A percentile compares a stretch with the other conserved stretches of the same genome.
These are phyloP conservation scores for Mechanitis messenoides DNA, from an alignment of 2,888 invertebrate genomes.

Conservation along the genomic window DNA sequence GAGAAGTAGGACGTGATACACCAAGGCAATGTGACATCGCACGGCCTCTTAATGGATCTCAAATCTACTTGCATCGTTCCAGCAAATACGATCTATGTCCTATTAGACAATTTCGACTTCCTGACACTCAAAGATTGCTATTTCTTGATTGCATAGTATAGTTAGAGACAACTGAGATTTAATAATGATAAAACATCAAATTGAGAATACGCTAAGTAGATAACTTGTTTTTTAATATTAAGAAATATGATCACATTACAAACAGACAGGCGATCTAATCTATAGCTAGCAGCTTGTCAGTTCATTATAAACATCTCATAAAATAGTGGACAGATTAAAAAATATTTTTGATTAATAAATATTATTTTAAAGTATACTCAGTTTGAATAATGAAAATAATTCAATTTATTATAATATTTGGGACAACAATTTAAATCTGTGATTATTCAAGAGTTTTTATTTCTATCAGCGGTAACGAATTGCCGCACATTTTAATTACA, in stretches of 20 bases:
- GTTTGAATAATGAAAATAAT: not conserved
- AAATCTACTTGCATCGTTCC: slow-evolving; percentile 9
- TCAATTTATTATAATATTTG: not conserved
- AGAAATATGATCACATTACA: no score
- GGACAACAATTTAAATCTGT: not conserved
- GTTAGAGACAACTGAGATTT: no score
- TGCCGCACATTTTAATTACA: slow-evolving; percentile 15
- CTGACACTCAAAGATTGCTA: not conserved
- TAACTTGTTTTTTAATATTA: no score
- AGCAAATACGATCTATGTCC: slow-evolving; percentile 12
- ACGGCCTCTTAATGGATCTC: slow-evolving; percentile 19
- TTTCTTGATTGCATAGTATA: no score
- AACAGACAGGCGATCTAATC: no score
- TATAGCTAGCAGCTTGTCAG: no score
- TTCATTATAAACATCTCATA: not conserved
- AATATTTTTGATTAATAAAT: no score
- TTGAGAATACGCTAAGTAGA: no score
- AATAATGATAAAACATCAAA: no score
- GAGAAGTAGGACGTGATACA: slow-evolving; percentile 66
- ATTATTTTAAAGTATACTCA: no score
- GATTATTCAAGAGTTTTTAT: slow-evolving; percentile 1
- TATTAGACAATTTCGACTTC: slow-evolving; percentile 1
- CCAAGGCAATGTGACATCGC: slow-evolving; percentile 49
- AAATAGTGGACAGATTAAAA: not conserved
- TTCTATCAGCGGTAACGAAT: not conserved